phyloP scores from a whole-genome alignment of 2,797 vertebrate species.

The Tympanoctomys barrerae region DNA sequence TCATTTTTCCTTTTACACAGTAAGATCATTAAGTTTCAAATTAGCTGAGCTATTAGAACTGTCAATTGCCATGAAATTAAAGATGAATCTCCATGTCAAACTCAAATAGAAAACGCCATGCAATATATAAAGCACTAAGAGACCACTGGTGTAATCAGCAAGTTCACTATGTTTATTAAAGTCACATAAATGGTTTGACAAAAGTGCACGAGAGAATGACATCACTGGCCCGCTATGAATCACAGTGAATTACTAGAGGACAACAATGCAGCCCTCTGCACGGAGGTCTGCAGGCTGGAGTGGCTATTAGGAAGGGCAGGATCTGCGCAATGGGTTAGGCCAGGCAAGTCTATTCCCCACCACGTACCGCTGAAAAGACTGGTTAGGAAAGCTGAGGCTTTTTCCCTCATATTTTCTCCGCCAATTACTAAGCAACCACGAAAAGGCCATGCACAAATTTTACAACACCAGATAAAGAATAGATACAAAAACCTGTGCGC shows the following conservation, averaged over 20 bases:
- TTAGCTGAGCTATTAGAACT: conserved; percentile 78
- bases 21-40: conserved; percentile 79
- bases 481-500: conserved; percentile 62
- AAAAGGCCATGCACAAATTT: conserved; percentile 77
- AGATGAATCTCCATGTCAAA: conserved; percentile 78
- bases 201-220: conserved; percentile 79
- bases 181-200: conserved; percentile 75
- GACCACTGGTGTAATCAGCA: conserved; percentile 71
- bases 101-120: conserved; percentile 77
- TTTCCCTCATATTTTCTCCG: conserved; percentile 56
- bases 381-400: conserved; percentile 60
- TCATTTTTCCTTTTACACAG: conserved; percentile 81
- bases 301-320: conserved; percentile 47
- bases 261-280: conserved; percentile 46
- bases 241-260: conserved; percentile 78
- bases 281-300: conserved; percentile 41
- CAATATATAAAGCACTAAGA: conserved; percentile 75
- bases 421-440: conserved; percentile 69
- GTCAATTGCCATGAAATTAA: conserved; percentile 75
- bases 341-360: conserved; percentile 57
- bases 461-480: conserved; percentile 65
- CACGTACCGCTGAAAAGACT: conserved; percentile 62
- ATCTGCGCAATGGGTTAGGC: conserved; percentile 64
- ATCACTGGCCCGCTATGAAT: conserved; percentile 75
- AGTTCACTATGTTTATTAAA: conserved; percentile 79